Percentiles rank a stretch among this genome's conserved stretches.
Evolutionary conservation across 1,140 invertebrate species (phyloP).

Genomic region (Drosophila nikananu): DNA sequence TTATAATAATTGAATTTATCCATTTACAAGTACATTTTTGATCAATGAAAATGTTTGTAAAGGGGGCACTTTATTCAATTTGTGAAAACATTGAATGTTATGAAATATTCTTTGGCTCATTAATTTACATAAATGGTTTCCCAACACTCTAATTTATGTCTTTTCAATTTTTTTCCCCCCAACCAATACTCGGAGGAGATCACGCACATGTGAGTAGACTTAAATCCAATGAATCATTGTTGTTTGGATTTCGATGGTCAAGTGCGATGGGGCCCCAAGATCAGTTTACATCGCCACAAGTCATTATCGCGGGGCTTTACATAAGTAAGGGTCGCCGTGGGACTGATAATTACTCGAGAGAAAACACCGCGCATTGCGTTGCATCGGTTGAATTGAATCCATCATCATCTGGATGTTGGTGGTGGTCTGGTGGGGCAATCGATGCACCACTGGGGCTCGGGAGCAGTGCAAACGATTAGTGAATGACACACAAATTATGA

Average conservation of each 20-base stretch:
- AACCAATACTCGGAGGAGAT: neutral
- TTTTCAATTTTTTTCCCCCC: constrained; percentile 10
- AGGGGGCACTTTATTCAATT: neutral
- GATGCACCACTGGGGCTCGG: constrained; percentile 48
- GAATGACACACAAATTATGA: constrained; percentile 80
- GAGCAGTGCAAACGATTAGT: constrained; percentile 73
- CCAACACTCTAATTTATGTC: constrained; percentile 4
- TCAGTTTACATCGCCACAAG: constrained; percentile 31
- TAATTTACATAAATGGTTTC: constrained; percentile 30
- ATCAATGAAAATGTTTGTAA: neutral
- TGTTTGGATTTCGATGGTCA: constrained; percentile 36
- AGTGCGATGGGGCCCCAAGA: constrained; percentile 28
- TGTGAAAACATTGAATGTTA: constrained; percentile 1
- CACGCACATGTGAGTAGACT: constrained; percentile 13
- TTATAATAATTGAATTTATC: constrained; percentile 10
- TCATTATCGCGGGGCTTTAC: constrained; percentile 41
- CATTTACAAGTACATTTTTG: constrained; percentile 4
- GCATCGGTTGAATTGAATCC: constrained; percentile 60
- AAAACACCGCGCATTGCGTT: constrained; percentile 35
- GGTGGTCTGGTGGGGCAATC: constrained; percentile 58
- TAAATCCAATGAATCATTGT: constrained; percentile 44
- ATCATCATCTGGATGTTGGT: constrained; percentile 36
- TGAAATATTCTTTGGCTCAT: constrained; percentile 31
- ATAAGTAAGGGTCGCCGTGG: constrained; percentile 41
- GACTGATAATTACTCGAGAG: constrained; percentile 46